Evolutionary conservation across 2,888 invertebrate genomes (phyloP).

Genomic region (Dilophus febrilis): DNA sequence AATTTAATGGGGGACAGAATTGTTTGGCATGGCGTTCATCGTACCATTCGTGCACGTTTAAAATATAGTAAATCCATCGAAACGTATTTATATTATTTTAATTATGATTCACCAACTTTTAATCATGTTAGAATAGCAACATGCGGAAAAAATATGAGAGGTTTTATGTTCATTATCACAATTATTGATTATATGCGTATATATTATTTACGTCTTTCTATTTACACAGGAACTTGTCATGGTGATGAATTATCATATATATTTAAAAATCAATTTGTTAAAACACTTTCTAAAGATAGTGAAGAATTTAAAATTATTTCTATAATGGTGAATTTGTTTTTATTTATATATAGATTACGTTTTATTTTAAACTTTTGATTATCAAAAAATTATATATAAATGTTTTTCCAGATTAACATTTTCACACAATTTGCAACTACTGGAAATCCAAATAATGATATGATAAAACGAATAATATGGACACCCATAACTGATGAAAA

Average conservation of each 20-base stretch:
- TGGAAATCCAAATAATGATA: conserved; percentile 3
- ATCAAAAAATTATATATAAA: too few species aligned
- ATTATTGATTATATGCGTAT: too few species aligned
- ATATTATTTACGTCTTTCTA: too few species aligned
- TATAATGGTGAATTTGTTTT: too few species aligned
- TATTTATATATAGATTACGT: too few species aligned
- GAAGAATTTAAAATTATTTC: background rate
- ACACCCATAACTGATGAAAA: background rate
- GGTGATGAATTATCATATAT: background rate
- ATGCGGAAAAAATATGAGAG: conserved; percentile 24
- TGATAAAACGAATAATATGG: background rate
- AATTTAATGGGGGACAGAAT: conserved; percentile 27
- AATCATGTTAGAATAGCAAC: conserved; percentile 20
- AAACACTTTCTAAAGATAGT: background rate
- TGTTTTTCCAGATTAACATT: background rate
- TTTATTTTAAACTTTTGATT: too few species aligned
- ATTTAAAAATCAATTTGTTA: background rate
- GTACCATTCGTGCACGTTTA: conserved; percentile 21
- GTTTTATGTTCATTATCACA: too few species aligned
- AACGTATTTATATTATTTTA: conserved; percentile 27
- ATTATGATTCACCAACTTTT: conserved; percentile 27
- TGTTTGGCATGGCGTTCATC: conserved; percentile 28
- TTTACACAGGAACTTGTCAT: background rate
- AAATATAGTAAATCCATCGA: conserved; percentile 18
- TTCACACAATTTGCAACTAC: conserved; percentile 1